phyloP scores from a whole-genome alignment of 1,140 invertebrate species.

The Eumeta japonica region DNA sequence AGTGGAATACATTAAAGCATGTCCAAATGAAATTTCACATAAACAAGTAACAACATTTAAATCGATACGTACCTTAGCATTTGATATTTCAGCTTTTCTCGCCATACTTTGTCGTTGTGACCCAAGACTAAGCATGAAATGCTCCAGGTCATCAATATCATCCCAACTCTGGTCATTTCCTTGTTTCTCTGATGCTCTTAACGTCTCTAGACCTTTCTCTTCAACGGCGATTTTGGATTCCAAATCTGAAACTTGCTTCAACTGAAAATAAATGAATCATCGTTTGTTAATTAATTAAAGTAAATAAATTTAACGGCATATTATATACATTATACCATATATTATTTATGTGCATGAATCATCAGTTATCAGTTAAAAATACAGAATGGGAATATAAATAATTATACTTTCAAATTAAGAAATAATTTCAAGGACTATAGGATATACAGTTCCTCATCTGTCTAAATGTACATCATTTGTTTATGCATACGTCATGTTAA shows the following conservation, averaged over 20 bases:
- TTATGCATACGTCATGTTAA: too few relatives aligned
- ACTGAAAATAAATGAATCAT: slow-evolving; percentile 44
- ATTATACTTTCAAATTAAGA: too few relatives aligned
- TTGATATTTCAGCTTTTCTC: slow-evolving; percentile 48
- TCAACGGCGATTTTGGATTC: slow-evolving; percentile 60
- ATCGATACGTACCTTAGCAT: slow-evolving; percentile 31
- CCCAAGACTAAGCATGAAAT: slow-evolving; percentile 68
- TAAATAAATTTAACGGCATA: slow-evolving; percentile 3
- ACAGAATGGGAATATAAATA: too few relatives aligned
- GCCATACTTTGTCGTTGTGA: slow-evolving; percentile 33
- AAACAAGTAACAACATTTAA: background rate
- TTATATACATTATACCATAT: too few relatives aligned
- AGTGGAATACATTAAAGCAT: too few relatives aligned
- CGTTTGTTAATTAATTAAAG: background rate
- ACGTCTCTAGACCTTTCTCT: slow-evolving; percentile 59
- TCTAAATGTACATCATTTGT: too few relatives aligned
- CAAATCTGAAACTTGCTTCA: slow-evolving; percentile 68
- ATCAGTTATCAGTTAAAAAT: too few relatives aligned
- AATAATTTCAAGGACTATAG: too few relatives aligned
- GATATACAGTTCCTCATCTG: too few relatives aligned
- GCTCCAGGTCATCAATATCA: slow-evolving; percentile 68
- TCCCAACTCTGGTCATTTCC: slow-evolving; percentile 25
- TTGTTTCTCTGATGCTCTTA: slow-evolving; percentile 34
- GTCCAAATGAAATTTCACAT: too few relatives aligned
- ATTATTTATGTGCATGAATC: too few relatives aligned